Evolutionary conservation across 2,888 invertebrate species (phyloP).

Genomic region (Brenthis ino): DNA sequence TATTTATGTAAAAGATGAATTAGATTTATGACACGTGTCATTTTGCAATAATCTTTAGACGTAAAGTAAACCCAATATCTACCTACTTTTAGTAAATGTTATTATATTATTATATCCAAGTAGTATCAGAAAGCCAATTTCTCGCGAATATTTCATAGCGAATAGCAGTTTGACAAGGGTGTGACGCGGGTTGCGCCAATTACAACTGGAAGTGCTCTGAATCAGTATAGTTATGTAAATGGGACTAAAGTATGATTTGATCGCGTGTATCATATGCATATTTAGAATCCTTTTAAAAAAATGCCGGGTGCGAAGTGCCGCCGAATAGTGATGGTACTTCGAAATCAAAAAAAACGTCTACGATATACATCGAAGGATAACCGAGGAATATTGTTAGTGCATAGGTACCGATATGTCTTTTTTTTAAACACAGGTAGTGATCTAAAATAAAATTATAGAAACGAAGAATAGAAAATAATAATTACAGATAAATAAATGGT

Average conservation of each 20-base stretch:
- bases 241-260: slow-evolving; percentile 24
- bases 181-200: slow-evolving; percentile 67
- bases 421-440: too few relatives aligned
- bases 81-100: slow-evolving; percentile 15
- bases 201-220: slow-evolving; percentile 44
- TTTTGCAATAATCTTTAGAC: slow-evolving; percentile 2
- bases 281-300: too few relatives aligned
- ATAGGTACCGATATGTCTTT: too few relatives aligned
- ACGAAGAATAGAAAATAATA: too few relatives aligned
- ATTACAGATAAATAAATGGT: too few relatives aligned
- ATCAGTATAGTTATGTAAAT: slow-evolving; percentile 32
- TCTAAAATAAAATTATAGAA: too few relatives aligned
- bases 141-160: slow-evolving; percentile 55
- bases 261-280: neutral
- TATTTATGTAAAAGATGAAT: too few relatives aligned
- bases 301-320: too few relatives aligned
- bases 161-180: slow-evolving; percentile 68
- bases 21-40: neutral
- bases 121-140: slow-evolving; percentile 45
- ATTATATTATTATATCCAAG: slow-evolving; percentile 16
- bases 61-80: slow-evolving; percentile 3
- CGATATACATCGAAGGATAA: too few relatives aligned
- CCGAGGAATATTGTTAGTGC: too few relatives aligned
- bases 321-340: too few relatives aligned
- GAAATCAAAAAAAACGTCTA: too few relatives aligned